Base-by-base conservation (phyloP, 2,797 vertebrate genomes). In the Catharus ustulatus region DNA sequence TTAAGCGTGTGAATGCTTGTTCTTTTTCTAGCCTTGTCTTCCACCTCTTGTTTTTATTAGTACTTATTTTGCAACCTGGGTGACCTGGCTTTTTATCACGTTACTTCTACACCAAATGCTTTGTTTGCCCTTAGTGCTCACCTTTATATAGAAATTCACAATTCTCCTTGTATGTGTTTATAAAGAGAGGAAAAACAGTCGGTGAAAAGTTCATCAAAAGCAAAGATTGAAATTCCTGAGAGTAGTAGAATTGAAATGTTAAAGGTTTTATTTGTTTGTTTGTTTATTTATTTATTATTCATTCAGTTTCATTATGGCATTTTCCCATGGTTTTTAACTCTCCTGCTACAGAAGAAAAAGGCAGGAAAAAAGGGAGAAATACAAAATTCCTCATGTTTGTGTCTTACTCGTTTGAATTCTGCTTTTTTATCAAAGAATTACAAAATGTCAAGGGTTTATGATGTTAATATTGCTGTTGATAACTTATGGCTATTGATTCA, bases 71-170 rank as follows among this genome's bases (percentile, higher is more conserved):
- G 19, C 32, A 82, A 42, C 42, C 13, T n/a, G 42, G 13, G 15
- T 84, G 51, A 88, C 76, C 74, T 90, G 48, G 74, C 40, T 78
- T 94, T 94, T 92, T 76, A 74, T 48, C 87, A 71, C 57, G 24
- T 75, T 71, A 74, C 91, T 95, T 93, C 83, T 89, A 77, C 62
- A 74, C 17, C 42, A 52, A 87, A 61, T 84, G 45, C 54, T 88
- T 90, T 85, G 13, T 10, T 55, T 91, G 61, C 63, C 63, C 71
- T 76, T 46, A 61, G 30, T 52, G 63, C 13, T 93, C 29, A 69
- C 45, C 78, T 62, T 92, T 87, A 20, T 48, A 68, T 58, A 63
- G 42, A 45, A 45, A 52, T 80, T 85, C 57, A 55, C n/a, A 74
- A 5, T 8, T 79, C 26, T 26, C 9, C n/a, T 46, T n/a, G 9